phyloP scores from a whole-genome alignment of 1,140 invertebrate genomes.

The Hyposmocoma kahamanoa region DNA sequence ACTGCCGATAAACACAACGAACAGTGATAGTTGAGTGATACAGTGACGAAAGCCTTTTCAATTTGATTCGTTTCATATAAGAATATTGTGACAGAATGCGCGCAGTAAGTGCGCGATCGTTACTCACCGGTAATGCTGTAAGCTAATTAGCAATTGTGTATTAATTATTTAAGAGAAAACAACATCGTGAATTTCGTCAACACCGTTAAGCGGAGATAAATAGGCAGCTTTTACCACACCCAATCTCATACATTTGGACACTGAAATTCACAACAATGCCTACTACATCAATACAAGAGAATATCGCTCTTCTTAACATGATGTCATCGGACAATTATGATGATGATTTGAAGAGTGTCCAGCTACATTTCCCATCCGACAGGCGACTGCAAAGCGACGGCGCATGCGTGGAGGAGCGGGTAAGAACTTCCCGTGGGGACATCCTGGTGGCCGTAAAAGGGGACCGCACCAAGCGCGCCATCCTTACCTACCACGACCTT shows the following conservation, averaged over 20 bases:
- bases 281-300: constrained; percentile 50
- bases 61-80: background rate
- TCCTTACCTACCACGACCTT: constrained; percentile 98
- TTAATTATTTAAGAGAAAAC: background rate
- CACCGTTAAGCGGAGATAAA: background rate
- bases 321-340: constrained; percentile 93
- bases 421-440: constrained; percentile 92
- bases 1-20: constrained; percentile 22
- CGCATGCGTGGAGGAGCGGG: constrained; percentile 79
- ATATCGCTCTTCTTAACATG: constrained; percentile 63
- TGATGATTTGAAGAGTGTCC: constrained; percentile 94
- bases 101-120: constrained; percentile 17
- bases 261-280: constrained; percentile 37
- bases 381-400: constrained; percentile 83
- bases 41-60: constrained; percentile 18
- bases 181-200: background rate
- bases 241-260: too few species aligned
- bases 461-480: constrained; percentile 91
- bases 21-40: constrained; percentile 31
- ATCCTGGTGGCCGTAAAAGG: constrained; percentile 94
- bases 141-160: constrained; percentile 29
- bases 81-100: constrained; percentile 22
- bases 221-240: too few species aligned
- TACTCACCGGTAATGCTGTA: constrained; percentile 26
- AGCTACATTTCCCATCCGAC: constrained; percentile 87